Evolutionary conservation across 2,888 invertebrate genomes (phyloP), one percentile per base, ranked within the genome.

Genomic region (Uropetala carovei): DNA sequence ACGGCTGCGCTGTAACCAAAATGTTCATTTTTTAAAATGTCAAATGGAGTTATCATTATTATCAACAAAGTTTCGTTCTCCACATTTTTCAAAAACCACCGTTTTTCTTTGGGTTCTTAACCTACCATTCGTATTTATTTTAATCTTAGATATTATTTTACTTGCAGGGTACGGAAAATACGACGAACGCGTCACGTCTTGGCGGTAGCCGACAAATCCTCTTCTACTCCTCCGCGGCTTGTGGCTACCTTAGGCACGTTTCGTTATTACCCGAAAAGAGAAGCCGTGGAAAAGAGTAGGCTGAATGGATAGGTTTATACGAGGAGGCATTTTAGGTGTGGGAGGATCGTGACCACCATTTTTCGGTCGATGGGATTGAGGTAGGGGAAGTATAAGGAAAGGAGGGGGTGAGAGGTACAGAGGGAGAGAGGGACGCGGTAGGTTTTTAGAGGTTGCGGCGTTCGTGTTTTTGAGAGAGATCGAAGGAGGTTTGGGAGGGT

Each of bases 271-370:
- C 22, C 27, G 75, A 27, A 68, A n/a, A 68, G 68, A 68, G 68
- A 68, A 13, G 68, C 3, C 18, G 22, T 18, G 22, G n/a, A 9
- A 22, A 68, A 5, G 16, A 68, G 68, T 43, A 43, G 43, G 43
- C 43, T 43, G 43, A 43, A 5, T 43, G 43, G 43, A 5, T 43
- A 43, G 43, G 43, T 68, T 68, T 68, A 68, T 68, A 68, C 68
- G 68, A 68, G 68, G 75, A 75, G 75, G 75, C 75, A 75, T 27
- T 75, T 22, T 10, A 13, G 75, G 75, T 75, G 75, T 75, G 75
- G 75, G 75, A 75, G 75, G 22, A 75, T 75, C 75, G 75, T 75
- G 75, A 75, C 75, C 75, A 75, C 75, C 18, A 75, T 75, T 30
- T 30, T 86, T 27, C 60, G 59, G 30, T 59, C 7, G 85, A 86